Percentiles rank a stretch among this genome's conserved stretches.
phyloP scores from a whole-genome alignment of 2,888 invertebrate species.

The Xanthostigma xanthostigma region DNA sequence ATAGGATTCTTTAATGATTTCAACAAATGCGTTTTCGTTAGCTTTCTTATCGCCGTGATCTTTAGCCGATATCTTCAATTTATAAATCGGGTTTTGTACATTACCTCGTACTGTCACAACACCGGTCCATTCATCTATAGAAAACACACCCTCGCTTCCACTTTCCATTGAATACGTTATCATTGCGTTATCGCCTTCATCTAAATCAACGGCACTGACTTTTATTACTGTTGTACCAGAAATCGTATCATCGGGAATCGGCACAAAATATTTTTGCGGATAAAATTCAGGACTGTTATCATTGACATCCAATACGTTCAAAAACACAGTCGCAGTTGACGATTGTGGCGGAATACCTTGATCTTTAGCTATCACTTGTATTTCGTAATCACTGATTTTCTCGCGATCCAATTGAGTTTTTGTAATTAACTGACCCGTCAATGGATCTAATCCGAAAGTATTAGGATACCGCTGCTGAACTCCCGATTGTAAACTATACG shows the following conservation, averaged over 20 bases:
- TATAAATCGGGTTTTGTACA: slow-evolving; percentile 53
- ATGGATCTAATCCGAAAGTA: slow-evolving; percentile 65
- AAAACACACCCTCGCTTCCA: slow-evolving; percentile 67
- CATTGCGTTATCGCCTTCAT: slow-evolving; percentile 77
- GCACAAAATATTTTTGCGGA: slow-evolving; percentile 71
- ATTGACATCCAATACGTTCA: slow-evolving; percentile 74
- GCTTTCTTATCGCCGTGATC: slow-evolving; percentile 67
- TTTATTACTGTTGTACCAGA: slow-evolving; percentile 51
- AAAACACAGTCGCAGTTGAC: slow-evolving; percentile 72
- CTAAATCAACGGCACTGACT: slow-evolving; percentile 71
- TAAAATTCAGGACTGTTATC: slow-evolving; percentile 89
- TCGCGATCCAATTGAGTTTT: slow-evolving; percentile 69
- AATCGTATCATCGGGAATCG: slow-evolving; percentile 51
- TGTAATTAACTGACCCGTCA: slow-evolving; percentile 74
- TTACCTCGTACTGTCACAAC: slow-evolving; percentile 53
- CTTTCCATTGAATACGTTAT: slow-evolving; percentile 64
- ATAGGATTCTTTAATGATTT: slow-evolving; percentile 60
- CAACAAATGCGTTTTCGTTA: slow-evolving; percentile 59
- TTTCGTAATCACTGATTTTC: slow-evolving; percentile 57
- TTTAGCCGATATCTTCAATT: slow-evolving; percentile 60
- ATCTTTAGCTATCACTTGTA: slow-evolving; percentile 78
- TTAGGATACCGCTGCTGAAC: slow-evolving; percentile 70
- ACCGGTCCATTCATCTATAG: slow-evolving; percentile 63
- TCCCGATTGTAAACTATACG: slow-evolving; percentile 63
- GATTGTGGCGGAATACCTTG: slow-evolving; percentile 83